These are phyloP conservation scores for Galbula dea DNA, from an alignment of 2,113 vertebrate species.

Conservation along the genomic window DNA sequence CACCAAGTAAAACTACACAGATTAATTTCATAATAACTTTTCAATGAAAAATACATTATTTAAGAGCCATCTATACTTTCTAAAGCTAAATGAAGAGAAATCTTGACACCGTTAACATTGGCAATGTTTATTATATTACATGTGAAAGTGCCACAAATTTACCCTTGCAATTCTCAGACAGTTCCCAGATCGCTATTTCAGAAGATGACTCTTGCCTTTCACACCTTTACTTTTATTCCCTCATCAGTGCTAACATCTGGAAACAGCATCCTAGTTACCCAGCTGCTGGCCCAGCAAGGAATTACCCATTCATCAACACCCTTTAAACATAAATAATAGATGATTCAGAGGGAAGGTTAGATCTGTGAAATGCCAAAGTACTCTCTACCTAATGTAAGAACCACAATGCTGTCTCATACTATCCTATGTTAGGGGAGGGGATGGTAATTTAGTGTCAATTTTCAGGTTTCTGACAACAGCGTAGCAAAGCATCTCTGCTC, in stretches of 20 bases:
- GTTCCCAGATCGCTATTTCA: neutral
- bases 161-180: neutral
- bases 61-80: neutral
- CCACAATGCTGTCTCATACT: fast-evolving
- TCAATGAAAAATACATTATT: neutral
- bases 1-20: neutral
- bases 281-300: neutral
- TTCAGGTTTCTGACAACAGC: neutral
- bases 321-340: neutral
- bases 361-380: neutral
- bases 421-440: neutral
- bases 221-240: neutral
- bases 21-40: neutral
- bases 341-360: neutral
- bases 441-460: neutral
- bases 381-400: neutral
- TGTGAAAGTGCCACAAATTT: neutral
- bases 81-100: neutral
- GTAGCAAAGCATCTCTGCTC: neutral
- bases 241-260: neutral
- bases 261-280: neutral
- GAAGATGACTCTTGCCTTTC: neutral
- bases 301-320: neutral
- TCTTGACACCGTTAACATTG: neutral
- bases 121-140: neutral